Evolutionary conservation across 1,140 invertebrate species (phyloP), one percentile per base, ranked within the genome.

Genomic region (Drosophila triauraria): DNA sequence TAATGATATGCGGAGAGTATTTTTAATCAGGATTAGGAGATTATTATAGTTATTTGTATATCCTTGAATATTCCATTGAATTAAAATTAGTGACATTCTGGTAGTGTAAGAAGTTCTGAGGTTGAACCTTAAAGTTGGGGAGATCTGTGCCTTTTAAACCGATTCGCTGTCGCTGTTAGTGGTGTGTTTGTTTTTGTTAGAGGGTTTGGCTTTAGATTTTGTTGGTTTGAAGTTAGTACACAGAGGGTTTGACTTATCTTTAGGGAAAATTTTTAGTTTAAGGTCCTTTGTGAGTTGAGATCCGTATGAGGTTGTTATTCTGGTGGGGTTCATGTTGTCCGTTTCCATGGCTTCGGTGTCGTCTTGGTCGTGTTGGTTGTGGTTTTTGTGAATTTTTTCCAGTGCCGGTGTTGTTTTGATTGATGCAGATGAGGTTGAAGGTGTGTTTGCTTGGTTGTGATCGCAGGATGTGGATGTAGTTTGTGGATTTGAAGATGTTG

Each of bases 21-120:
- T 54, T 70, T 79, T 65, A 17, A 79, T 79, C 30, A 77, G 20
- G 27, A 68, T 50, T 15, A 53, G 20, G 40, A 77, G 42, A 12
- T 80, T 38, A 44, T 54, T 76, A 40, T 65, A 76, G 57, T 71
- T 79, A 50, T 79, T 76, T 32, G 13, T 7, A 38, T 69, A 75
- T 40, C 65, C 72, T 51, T 70, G 46, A 2, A 70, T 62, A 27
- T 70, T 76, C 51, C 65, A 79, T 60, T 76, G 77, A 25, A 76
- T 48, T 47, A 79, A 27, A 38, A 46, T 54, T 43, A 59, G 27
- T 12, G 17, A 32, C 48, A 71, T 78, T 60, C 10, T 68, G 9
- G 20, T 42, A 53, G 17, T 64, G n/a, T 42, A 43, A 64, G 13
- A n/a, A 48, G 20, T 27, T 56, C 23, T 60, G 8, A 25, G 9